Evolutionary conservation across 2,888 invertebrate genomes (phyloP).

Genomic region (Hypomecis punctinalis): DNA sequence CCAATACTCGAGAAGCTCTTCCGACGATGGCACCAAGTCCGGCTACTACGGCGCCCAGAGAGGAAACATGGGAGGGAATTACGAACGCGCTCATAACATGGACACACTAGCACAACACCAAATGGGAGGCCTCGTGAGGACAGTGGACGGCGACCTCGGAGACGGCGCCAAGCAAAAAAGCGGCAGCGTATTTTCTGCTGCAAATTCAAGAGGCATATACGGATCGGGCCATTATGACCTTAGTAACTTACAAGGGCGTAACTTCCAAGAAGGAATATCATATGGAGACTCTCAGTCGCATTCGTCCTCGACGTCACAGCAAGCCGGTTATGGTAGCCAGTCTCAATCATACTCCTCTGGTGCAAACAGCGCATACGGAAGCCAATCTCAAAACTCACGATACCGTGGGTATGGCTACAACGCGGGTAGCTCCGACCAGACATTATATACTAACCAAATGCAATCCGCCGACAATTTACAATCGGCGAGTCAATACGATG

Average conservation of each 20-base stretch:
- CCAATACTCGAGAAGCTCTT: constrained; percentile 77
- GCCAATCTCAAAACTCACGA: constrained; percentile 53
- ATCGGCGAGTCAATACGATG: constrained; percentile 50
- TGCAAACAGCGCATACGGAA: constrained; percentile 45
- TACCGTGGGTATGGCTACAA: constrained; percentile 49
- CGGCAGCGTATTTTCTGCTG: constrained; percentile 74
- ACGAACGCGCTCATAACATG: constrained; percentile 81
- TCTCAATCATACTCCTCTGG: constrained; percentile 36
- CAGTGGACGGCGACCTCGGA: constrained; percentile 76
- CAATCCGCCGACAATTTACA: constrained; percentile 54
- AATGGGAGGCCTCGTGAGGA: constrained; percentile 73
- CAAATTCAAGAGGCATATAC: constrained; percentile 75
- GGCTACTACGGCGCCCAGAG: constrained; percentile 79
- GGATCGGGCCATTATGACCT: constrained; percentile 72
- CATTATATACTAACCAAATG: constrained; percentile 51
- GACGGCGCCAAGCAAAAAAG: constrained; percentile 66
- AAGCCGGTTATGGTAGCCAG: constrained; percentile 34
- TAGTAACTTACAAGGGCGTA: constrained; percentile 71
- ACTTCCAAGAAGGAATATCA: constrained; percentile 67
- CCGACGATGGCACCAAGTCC: constrained; percentile 75
- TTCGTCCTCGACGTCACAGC: constrained; percentile 48
- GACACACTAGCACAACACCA: constrained; percentile 76
- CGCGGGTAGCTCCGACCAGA: constrained; percentile 43
- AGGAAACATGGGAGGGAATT: constrained; percentile 83
- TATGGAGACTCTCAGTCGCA: constrained; percentile 52